phyloP scores from a whole-genome alignment of 2,113 vertebrate genomes.

The Brienomyrus longianalis region DNA sequence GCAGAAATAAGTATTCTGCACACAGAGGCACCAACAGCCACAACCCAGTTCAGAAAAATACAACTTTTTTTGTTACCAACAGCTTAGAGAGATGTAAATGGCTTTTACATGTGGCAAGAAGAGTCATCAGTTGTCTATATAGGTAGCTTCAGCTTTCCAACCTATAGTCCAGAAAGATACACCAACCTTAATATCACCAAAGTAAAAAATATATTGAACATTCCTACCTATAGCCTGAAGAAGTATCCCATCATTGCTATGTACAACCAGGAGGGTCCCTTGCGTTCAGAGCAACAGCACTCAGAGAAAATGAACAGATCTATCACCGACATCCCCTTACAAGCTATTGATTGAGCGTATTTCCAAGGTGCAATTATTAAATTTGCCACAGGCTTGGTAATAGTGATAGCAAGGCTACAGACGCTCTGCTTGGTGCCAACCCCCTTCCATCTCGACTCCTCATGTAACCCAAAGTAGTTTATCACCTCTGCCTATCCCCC shows the following conservation, averaged over 20 bases:
- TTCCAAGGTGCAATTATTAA: not conserved
- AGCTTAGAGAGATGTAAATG: not conserved
- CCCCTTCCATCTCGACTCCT: not conserved
- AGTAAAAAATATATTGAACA: not conserved
- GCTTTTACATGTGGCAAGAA: not conserved
- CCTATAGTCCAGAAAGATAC: not conserved
- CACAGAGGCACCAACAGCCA: not conserved
- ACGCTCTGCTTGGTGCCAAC: not conserved
- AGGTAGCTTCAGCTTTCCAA: not conserved
- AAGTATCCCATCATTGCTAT: not conserved
- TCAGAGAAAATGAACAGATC: slow-evolving; percentile 12
- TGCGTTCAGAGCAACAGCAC: not conserved
- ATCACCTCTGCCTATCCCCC: not conserved
- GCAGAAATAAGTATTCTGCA: not conserved
- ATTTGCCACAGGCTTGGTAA: not conserved
- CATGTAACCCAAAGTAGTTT: not conserved
- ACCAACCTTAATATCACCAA: not conserved
- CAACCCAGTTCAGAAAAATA: not conserved
- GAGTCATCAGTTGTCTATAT: not conserved
- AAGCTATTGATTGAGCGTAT: slow-evolving; percentile 1
- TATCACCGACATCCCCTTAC: not conserved
- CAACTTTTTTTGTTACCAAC: not conserved
- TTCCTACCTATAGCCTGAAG: not conserved
- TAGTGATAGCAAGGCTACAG: too few species aligned
- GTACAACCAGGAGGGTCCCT: not conserved